phyloP scores from a whole-genome alignment of 2,113 vertebrate genomes.

The Phalacrocorax brasilianus region DNA sequence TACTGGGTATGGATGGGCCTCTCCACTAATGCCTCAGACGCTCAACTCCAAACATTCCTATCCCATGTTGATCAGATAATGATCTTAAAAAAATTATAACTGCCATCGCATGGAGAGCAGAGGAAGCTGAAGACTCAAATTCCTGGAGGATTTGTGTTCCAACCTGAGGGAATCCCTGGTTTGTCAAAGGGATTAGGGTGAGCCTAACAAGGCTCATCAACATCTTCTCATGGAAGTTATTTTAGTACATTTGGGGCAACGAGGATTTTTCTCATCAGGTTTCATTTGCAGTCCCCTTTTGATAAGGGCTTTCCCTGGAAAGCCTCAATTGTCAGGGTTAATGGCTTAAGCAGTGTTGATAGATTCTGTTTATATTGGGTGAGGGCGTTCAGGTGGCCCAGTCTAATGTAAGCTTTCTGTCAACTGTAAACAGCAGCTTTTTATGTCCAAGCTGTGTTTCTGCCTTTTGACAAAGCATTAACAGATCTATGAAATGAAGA shows the following conservation, averaged over 20 bases:
- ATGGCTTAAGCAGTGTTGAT: constrained; percentile 71
- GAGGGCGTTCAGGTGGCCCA: constrained; percentile 64
- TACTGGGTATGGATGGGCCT: neutral
- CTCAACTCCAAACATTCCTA: constrained; percentile 5
- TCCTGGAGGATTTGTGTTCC: constrained; percentile 27
- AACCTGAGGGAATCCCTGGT: constrained; percentile 5
- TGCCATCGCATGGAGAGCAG: neutral
- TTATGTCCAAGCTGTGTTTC: constrained; percentile 44
- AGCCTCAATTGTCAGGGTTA: constrained; percentile 71
- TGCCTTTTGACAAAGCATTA: constrained; percentile 53
- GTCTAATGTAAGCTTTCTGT: constrained; percentile 56
- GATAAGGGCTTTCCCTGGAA: constrained; percentile 61
- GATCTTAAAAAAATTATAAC: constrained; percentile 39
- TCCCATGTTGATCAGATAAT: neutral
- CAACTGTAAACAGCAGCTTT: constrained; percentile 63
- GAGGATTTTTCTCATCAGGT: neutral
- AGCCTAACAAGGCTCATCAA: constrained; percentile 24
- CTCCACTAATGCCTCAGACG: neutral
- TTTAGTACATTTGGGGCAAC: constrained; percentile 4
- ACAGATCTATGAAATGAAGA: constrained; percentile 33
- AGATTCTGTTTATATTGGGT: constrained; percentile 68
- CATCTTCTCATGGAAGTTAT: constrained; percentile 20
- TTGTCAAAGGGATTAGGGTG: constrained; percentile 53
- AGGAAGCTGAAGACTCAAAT: neutral
- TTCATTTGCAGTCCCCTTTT: constrained; percentile 37